Base-by-base conservation (phyloP, 2,797 vertebrate species). In the Danio aesculapii region DNA sequence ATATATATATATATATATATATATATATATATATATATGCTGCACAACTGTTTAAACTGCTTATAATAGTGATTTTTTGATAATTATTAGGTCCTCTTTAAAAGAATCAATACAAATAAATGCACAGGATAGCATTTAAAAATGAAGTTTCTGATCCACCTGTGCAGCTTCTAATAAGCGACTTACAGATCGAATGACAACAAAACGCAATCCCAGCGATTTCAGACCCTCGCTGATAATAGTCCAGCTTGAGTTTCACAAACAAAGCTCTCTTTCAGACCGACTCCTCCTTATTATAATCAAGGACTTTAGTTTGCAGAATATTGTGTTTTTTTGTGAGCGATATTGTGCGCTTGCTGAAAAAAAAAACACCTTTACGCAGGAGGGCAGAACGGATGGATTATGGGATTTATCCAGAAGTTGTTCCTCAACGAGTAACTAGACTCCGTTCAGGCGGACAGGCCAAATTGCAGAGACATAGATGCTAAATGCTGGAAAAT, bases 401-500 rank as follows among this genome's bases (percentile, higher is more conserved):
- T 90, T 83, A 87, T 81, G 81, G 83, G 87, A 86, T 86, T 85
- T 84, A 85, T 87, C 77, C 76, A 14, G 62, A 81, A 88, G 84
- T 86, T 59, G 63, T 83, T 84, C 66, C 79, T 68, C 70, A 62
- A 41, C 47, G 63, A 88, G 90, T 84, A 92, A 92, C 82, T 52
- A 0, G 39, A 92, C 77, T 81, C 88, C 77, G 39, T 75, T 75
- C 68, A 64, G 81, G 55, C 63, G 59, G 68, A 76, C 69, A 77
- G 67, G 69, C 83, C 58, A 83, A 84, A 85, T 66, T 88, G 89
- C 62, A 75, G 76, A 59, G 72, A 85, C 77, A 77, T 62, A 84
- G 79, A 85, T 55, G 13, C 63, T 84, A 83, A 84, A 84, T 79
- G 21, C 64, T 86, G 86, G 90, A 90, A 91, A 90, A 89, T 88